Percentiles rank a stretch among this genome's conserved stretches.
These are phyloP conservation scores for Leucania comma DNA, from an alignment of 2,888 invertebrate species.

Conservation along the genomic window DNA sequence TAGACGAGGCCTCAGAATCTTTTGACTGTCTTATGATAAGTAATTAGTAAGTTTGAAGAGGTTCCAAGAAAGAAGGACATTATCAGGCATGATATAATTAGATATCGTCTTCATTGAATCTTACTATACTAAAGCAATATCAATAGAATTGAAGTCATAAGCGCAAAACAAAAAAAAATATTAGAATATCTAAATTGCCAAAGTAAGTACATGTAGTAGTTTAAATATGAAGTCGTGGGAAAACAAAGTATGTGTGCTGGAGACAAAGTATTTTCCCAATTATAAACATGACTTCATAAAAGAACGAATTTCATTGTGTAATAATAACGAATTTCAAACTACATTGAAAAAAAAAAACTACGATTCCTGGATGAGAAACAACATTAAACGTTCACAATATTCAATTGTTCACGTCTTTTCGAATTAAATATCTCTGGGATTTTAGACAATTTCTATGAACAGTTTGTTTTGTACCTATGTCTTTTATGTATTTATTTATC, in stretches of 20 bases:
- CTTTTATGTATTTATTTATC: too few relatives aligned
- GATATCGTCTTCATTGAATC: background rate
- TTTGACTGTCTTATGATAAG: conserved; percentile 15
- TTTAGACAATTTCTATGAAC: background rate
- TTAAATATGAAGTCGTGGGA: too few relatives aligned
- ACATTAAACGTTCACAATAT: background rate
- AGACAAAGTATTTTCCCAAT: too few relatives aligned
- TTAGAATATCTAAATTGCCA: too few relatives aligned
- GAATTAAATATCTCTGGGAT: background rate
- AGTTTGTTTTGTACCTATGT: background rate
- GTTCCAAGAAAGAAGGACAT: background rate
- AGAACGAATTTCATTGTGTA: background rate
- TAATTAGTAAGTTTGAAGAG: conserved; percentile 9
- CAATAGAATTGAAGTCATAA: background rate
- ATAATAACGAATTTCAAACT: background rate
- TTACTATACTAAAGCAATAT: background rate
- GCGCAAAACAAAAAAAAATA: too few relatives aligned
- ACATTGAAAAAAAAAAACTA: too few relatives aligned
- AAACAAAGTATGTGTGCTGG: too few relatives aligned
- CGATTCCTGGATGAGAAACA: background rate
- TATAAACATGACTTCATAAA: too few relatives aligned
- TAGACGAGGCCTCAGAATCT: conserved; percentile 23
- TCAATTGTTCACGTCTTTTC: background rate
- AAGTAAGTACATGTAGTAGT: too few relatives aligned
- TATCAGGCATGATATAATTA: background rate